phyloP scores from a whole-genome alignment of 2,113 vertebrate species.

The Pristiophorus japonicus region DNA sequence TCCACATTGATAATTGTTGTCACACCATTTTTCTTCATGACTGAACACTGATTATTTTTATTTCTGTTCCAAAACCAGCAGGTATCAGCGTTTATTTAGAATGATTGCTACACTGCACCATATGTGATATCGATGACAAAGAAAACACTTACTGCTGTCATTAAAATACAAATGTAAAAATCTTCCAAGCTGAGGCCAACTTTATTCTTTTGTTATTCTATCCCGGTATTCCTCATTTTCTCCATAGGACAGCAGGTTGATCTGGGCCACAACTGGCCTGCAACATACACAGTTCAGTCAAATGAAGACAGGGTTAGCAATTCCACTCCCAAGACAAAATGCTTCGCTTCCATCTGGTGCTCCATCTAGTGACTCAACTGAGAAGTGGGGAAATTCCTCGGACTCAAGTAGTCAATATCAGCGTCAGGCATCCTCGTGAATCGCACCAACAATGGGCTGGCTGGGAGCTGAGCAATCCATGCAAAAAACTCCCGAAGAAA shows the following conservation, averaged over 20 bases:
- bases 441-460: background rate
- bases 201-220: background rate
- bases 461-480: background rate
- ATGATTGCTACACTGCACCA: background rate
- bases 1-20: background rate
- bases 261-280: background rate
- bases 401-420: background rate
- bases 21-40: background rate
- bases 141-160: background rate
- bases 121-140: background rate
- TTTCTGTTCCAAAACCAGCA: background rate
- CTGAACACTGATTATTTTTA: slow-evolving; percentile 17
- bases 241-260: background rate
- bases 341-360: background rate
- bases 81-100: background rate
- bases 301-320: background rate
- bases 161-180: background rate
- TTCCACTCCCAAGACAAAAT: background rate
- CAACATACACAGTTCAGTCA: background rate
- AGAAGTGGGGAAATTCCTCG: background rate
- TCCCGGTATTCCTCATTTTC: background rate
- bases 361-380: background rate
- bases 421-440: background rate
- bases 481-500: background rate
- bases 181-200: background rate